Base-by-base conservation (phyloP, 2,113 vertebrate species). In the Takifugu bimaculatus region DNA sequence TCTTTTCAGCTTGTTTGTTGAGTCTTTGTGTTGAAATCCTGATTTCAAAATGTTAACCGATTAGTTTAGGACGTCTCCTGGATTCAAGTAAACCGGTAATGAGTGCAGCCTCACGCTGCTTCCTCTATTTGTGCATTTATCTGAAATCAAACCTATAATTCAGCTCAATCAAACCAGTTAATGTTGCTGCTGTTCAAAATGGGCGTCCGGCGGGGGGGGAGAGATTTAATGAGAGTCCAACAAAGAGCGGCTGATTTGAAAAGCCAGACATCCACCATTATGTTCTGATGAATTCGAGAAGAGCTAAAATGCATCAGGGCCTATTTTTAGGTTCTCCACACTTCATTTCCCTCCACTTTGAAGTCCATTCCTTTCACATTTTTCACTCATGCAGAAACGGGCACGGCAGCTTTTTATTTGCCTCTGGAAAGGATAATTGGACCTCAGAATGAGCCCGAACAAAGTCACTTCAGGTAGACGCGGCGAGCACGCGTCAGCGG, bases 331-430 rank as follows among this genome's bases (percentile, higher is more conserved):
- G 45, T 48, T 14, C 45, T 48, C 45, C 67, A 70, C 67, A 70
- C 69, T 82, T 73, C 28, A 68, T 68, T 82, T 68, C 44, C 50
- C 54, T 72, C 57, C 26, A 50, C 73, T 66, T 68, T 71, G 63
- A 82, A 77, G 65, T 57, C 48, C 50, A 75, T 63, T 69, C 60
- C 47, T 45, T 60, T 70, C 63, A 4, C n/a, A 63, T 57, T 57
- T n/a, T 3, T 48, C 13, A 48, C 20, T 53, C 39, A 74, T 45
- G 32, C 26, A 35, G 43, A 44, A 20, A 20, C 20, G 20, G 20
- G 20, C 20, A 20, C 20, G 20, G 20, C 20, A 20, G 20, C 9
- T 1, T 39, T 39, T 39, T 39, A 10, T 39, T 39, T 39, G 35
- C 2, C 5, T 39, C 35, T 39, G 35, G 35, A 11, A 32, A 39